These are phyloP conservation scores for Neolamprologus variostigma DNA, from an alignment of 2,113 vertebrate genomes.

Conservation along the genomic window DNA sequence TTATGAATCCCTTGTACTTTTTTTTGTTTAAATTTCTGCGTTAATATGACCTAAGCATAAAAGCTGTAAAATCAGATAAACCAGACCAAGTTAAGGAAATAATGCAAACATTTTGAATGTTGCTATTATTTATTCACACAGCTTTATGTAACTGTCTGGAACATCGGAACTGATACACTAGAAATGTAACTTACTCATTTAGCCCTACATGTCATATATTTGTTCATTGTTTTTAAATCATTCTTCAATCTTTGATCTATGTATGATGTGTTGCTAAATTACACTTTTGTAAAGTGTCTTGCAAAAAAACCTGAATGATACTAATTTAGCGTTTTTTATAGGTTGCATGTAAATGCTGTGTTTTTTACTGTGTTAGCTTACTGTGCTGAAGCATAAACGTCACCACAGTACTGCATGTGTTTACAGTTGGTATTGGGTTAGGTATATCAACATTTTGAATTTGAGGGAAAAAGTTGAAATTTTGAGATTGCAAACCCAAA, in stretches of 20 bases:
- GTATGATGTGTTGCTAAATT: neutral
- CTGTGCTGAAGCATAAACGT: neutral
- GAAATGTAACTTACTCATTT: neutral
- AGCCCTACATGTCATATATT: neutral
- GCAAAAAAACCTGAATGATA: neutral
- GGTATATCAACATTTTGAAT: neutral
- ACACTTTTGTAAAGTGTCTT: neutral
- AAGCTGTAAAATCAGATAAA: neutral
- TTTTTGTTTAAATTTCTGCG: fast-evolving
- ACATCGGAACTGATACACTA: neutral
- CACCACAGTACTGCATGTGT: neutral
- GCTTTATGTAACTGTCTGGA: neutral
- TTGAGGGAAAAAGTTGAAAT: neutral
- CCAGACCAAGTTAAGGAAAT: neutral
- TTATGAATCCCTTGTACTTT: neutral
- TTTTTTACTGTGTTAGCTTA: neutral
- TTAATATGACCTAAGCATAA: neutral
- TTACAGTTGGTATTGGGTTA: neutral
- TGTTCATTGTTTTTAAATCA: neutral
- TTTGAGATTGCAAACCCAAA: neutral
- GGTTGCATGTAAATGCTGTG: neutral
- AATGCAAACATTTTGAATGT: neutral
- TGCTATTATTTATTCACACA: neutral
- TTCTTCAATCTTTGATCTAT: neutral
- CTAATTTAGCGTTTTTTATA: neutral